Evolutionary conservation across 2,888 invertebrate species (phyloP).

Genomic region (Liposcelis brunnea): DNA sequence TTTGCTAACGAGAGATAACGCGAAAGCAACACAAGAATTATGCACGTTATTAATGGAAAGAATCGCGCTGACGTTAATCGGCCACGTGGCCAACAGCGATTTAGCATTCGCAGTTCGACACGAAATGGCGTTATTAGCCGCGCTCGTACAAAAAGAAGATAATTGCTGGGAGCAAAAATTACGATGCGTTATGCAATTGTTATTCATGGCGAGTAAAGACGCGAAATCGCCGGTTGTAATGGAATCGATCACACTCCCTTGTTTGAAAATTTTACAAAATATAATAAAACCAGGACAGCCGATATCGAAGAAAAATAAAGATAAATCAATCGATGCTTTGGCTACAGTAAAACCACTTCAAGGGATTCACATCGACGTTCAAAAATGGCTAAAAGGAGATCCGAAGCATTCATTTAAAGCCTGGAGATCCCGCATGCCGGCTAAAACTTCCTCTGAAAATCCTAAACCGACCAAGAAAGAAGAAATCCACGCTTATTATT

Average conservation of each 20-base stretch:
- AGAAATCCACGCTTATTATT: slow-evolving; percentile 27
- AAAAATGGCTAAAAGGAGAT: slow-evolving; percentile 56
- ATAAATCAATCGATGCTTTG: slow-evolving; percentile 33
- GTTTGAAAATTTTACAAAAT: slow-evolving; percentile 75
- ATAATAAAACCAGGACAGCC: slow-evolving; percentile 51
- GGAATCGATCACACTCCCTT: slow-evolving; percentile 83
- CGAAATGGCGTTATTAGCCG: slow-evolving; percentile 73
- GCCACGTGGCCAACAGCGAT: slow-evolving; percentile 56
- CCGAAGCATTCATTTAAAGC: slow-evolving; percentile 47
- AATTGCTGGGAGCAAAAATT: slow-evolving; percentile 89
- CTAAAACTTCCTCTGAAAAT: slow-evolving; percentile 20
- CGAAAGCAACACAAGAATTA: slow-evolving; percentile 62
- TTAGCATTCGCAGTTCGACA: slow-evolving; percentile 64
- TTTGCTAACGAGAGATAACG: slow-evolving; percentile 73
- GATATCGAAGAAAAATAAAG: slow-evolving; percentile 36
- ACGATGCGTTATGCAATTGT: slow-evolving; percentile 65
- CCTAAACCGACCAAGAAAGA: slow-evolving; percentile 5
- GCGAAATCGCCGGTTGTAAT: slow-evolving; percentile 72
- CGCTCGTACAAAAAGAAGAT: slow-evolving; percentile 80
- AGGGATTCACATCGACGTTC: slow-evolving; percentile 50
- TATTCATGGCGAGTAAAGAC: slow-evolving; percentile 58
- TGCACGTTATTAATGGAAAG: slow-evolving; percentile 67
- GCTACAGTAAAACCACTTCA: slow-evolving; percentile 36
- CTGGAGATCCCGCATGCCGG: slow-evolving; percentile 50
- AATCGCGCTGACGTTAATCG: slow-evolving; percentile 62